Evolutionary conservation across 2,797 vertebrate species (phyloP).

Genomic region (Melopsittacus undulatus): DNA sequence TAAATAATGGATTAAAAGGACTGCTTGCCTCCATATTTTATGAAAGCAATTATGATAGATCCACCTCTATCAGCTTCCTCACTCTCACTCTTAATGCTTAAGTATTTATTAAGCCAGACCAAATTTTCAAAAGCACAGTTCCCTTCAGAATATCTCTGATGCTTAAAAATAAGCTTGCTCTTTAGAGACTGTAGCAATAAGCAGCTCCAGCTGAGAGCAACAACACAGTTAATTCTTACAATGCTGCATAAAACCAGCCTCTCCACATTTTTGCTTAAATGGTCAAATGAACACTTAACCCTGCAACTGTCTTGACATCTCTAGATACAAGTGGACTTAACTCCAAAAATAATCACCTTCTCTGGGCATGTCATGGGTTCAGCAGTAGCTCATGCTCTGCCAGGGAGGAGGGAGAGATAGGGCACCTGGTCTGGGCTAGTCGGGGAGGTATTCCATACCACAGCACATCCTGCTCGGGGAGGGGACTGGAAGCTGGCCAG

Average conservation of each 20-base stretch:
- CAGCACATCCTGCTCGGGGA: too few species aligned
- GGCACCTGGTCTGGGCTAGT: too few species aligned
- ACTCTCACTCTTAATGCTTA: background rate
- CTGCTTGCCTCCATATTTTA: background rate
- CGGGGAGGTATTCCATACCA: too few species aligned
- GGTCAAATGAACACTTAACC: background rate
- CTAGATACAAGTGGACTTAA: background rate
- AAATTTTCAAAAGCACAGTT: background rate
- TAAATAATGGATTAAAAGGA: slow-evolving; percentile 36
- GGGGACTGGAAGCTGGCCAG: too few species aligned
- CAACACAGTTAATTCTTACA: background rate
- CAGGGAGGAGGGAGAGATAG: too few species aligned
- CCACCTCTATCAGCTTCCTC: background rate
- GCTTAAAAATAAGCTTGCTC: background rate
- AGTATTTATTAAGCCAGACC: background rate
- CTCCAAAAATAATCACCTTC: background rate
- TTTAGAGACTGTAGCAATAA: background rate
- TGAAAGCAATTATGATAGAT: background rate
- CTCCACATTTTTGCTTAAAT: background rate
- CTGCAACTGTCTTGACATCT: background rate
- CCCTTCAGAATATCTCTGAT: background rate
- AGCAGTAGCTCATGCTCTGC: too few species aligned
- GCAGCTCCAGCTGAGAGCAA: background rate
- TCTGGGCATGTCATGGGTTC: too few species aligned
- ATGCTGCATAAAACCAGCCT: background rate